Evolutionary conservation across 2,113 vertebrate species (phyloP).

Genomic region (Toxotes chatareus): DNA sequence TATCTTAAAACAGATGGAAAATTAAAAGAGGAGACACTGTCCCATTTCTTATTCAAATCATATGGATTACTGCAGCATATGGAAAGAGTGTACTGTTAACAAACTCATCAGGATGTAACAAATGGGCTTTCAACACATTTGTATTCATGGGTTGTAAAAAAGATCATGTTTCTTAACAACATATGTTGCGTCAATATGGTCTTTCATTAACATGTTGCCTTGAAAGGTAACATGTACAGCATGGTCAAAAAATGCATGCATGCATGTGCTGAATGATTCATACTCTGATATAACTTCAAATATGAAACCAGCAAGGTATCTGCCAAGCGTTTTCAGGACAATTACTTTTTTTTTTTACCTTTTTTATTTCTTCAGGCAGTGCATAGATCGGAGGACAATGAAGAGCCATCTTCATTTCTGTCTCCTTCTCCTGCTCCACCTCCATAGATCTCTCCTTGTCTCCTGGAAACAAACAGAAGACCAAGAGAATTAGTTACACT

Average conservation of each 20-base stretch:
- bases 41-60: constrained; percentile 52
- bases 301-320: neutral
- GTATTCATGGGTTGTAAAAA: constrained; percentile 33
- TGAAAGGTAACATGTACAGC: neutral
- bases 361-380: constrained; percentile 83
- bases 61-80: constrained; percentile 61
- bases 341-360: constrained; percentile 67
- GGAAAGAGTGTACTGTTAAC: constrained; percentile 33
- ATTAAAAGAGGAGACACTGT: constrained; percentile 44
- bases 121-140: constrained; percentile 42
- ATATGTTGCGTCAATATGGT: constrained; percentile 50
- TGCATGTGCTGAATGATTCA: neutral
- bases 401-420: constrained; percentile 66
- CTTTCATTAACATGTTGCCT: constrained; percentile 31
- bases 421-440: constrained; percentile 52
- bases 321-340: constrained; percentile 5
- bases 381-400: constrained; percentile 72
- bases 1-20: constrained; percentile 68
- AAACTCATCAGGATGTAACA: constrained; percentile 35
- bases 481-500: constrained; percentile 13
- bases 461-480: constrained; percentile 62
- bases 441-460: constrained; percentile 47
- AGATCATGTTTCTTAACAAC: neutral
- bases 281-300: neutral
- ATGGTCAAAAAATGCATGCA: neutral